These are phyloP conservation scores for Lepus oiostolus DNA, from an alignment of 2,797 vertebrate genomes.

Conservation along the genomic window DNA sequence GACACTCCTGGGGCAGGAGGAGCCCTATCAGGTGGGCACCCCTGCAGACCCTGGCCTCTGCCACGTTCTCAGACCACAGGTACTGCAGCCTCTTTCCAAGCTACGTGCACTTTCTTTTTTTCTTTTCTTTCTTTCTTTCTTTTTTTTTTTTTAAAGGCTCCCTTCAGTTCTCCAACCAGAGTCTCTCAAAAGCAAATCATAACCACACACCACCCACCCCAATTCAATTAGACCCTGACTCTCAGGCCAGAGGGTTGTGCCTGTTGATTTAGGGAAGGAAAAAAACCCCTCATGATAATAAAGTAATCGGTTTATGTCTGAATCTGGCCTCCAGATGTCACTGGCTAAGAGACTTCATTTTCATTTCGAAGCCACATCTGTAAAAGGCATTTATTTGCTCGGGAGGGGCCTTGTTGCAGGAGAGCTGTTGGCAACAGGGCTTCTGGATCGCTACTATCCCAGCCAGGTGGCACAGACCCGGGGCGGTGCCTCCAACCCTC, in stretches of 20 bases:
- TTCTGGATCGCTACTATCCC: constrained; percentile 36
- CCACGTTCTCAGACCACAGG: rapidly evolving
- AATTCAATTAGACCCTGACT: constrained; percentile 82
- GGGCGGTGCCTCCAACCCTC: background rate
- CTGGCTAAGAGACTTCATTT: constrained; percentile 86
- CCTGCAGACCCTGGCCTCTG: rapidly evolving
- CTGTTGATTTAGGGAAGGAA: constrained; percentile 78
- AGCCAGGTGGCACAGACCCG: background rate
- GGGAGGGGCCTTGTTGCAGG: constrained; percentile 75
- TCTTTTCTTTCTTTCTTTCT: constrained; percentile 13
- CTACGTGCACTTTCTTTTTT: background rate
- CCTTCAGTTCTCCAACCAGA: background rate
- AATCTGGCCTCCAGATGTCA: constrained; percentile 93
- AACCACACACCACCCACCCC: constrained; percentile 72
- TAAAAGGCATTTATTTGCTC: constrained; percentile 86
- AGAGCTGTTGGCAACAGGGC: constrained; percentile 64
- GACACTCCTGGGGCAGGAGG: background rate
- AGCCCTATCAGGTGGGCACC: background rate
- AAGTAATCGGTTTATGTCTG: constrained; percentile 87
- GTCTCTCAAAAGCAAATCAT: constrained; percentile 75
- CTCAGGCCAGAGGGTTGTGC: constrained; percentile 77
- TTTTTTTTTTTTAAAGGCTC: constrained; percentile 55
- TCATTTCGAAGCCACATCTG: constrained; percentile 88
- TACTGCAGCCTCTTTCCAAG: background rate
- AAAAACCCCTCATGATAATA: constrained; percentile 81